Base-by-base conservation (phyloP, 2,113 vertebrate genomes). In the Nycticebus coucang region DNA sequence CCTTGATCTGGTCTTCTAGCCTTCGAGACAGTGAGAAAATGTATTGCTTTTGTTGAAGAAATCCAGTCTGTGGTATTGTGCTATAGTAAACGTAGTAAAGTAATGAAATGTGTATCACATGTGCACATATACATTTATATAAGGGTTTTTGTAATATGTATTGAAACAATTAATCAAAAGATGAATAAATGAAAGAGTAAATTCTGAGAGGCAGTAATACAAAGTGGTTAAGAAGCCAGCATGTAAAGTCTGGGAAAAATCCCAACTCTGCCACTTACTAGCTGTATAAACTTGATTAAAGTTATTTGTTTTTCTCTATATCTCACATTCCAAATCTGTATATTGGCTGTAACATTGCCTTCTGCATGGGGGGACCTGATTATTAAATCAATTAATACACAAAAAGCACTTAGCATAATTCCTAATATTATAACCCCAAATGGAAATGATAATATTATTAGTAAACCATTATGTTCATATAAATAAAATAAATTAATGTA, bases 381-480 rank as follows among this genome's bases (percentile, higher is more conserved):
- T 22, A 72, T 53, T 41, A 84, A 78, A 64, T 60, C 15, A 64
- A 0, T 50, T 69, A 93, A 77, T 85, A 15, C 2, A 85, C 4
- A 1, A 24, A 86, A 90, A 80, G 5, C 28, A 37, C 45, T 86
- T 92, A 64, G 4, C 19, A 77, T 26, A 69, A 41, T 77, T 7
- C 4, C 24, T 86, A 28, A 57, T 19, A 55, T 24, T 9, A 11
- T 59, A 92, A 82, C 5, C 14, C 22, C 12, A 81, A 69, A 74
- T 45, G 28, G 53, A 87, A 94, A 84, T 37, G 5, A 26, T 87
- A 82, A 50, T 88, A 72, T 41, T 35, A 66, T 55, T 78, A 87
- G 50, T 87, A 87, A 97, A 59, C 5, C 74, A 59, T 91, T 72
- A 57, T 17, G 71, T 82, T 66, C 57, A 19, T 81, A n/a, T 92